Evolutionary conservation across 2,797 vertebrate genomes (phyloP).

Genomic region (Bufotes viridis): DNA sequence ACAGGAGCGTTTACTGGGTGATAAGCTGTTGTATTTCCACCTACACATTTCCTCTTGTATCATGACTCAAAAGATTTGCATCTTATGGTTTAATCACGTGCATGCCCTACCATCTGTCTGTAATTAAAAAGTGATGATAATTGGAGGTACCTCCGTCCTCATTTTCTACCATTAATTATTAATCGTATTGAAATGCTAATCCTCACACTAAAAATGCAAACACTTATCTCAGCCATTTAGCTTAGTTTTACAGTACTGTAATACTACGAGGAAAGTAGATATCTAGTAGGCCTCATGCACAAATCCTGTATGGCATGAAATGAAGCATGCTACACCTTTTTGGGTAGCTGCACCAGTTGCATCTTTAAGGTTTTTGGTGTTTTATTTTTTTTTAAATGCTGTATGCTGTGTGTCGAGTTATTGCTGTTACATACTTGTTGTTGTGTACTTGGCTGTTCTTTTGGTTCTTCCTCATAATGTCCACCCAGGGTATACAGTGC

Average conservation of each 20-base stretch:
- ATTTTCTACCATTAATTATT: slow-evolving; percentile 49
- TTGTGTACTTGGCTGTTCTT: too few species aligned
- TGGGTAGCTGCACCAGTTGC: too few species aligned
- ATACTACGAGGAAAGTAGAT: too few species aligned
- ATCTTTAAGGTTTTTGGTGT: too few species aligned
- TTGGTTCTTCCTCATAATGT: too few species aligned
- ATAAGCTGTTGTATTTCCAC: slow-evolving; percentile 24
- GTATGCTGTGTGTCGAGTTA: too few species aligned
- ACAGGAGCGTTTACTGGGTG: slow-evolving; percentile 9
- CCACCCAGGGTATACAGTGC: too few species aligned
- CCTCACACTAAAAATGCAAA: slow-evolving; percentile 2
- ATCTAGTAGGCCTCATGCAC: too few species aligned
- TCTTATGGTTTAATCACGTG: slow-evolving; percentile 50
- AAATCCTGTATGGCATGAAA: too few species aligned
- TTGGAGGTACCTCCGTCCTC: slow-evolving; percentile 47
- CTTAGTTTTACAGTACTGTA: background rate
- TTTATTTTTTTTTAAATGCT: too few species aligned
- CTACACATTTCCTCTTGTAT: slow-evolving; percentile 45
- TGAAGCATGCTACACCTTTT: too few species aligned
- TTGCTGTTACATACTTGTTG: too few species aligned
- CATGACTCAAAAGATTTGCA: slow-evolving; percentile 47
- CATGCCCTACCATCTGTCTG: slow-evolving; percentile 52
- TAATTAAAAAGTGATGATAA: slow-evolving; percentile 54
- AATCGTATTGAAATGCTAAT: background rate
- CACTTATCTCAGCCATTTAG: background rate